Evolutionary conservation across 2,888 invertebrate species (phyloP), one percentile per base, ranked within the genome.

Genomic region (Rhyacophila evoluta): DNA sequence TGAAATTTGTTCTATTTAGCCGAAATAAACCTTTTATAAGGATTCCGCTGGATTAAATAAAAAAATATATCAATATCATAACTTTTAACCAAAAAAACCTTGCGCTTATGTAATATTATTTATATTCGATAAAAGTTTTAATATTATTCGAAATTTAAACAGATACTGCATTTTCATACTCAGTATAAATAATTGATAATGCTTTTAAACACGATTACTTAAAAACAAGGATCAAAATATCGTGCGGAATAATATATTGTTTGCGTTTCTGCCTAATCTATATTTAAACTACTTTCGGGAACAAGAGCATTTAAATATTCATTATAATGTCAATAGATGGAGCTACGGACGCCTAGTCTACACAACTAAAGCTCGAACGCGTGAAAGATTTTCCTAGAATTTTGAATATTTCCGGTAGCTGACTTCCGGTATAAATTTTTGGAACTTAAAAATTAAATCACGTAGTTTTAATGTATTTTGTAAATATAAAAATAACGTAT

Each of bases 251-350:
- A 77, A 73, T 73, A 77, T 77, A 77, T 77, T 71, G 69, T 68
- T 77, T 39, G 68, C 41, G 73, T 67, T 12, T 29, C 38, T 68
- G 72, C 11, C 72, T 80, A 77, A 80, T 80, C 77, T 70, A 77
- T 79, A 77, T 79, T 79, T 74, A 77, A 77, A 75, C 77, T 71
- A 69, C 80, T 77, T 72, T 68, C 33, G 55, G 75, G 80, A 80
- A 55, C 38, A 39, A 36, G 74, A 11, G 29, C 72, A 77, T 74
- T 80, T 77, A 80, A 80, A 80, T 80, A 80, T 80, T 78, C 75
- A 78, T 55, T 55, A 55, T 69, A 72, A 69, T 75, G 75, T 78
- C 78, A 80, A 80, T 80, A 78, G 77, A 69, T 39, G 39, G 70
- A 29, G 69, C 70, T 33, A 29, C 19, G 19, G 69, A 55, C 38